Evolutionary conservation across 2,888 invertebrate genomes (phyloP), one percentile per base, ranked within the genome.

Genomic region (Autographa gamma): DNA sequence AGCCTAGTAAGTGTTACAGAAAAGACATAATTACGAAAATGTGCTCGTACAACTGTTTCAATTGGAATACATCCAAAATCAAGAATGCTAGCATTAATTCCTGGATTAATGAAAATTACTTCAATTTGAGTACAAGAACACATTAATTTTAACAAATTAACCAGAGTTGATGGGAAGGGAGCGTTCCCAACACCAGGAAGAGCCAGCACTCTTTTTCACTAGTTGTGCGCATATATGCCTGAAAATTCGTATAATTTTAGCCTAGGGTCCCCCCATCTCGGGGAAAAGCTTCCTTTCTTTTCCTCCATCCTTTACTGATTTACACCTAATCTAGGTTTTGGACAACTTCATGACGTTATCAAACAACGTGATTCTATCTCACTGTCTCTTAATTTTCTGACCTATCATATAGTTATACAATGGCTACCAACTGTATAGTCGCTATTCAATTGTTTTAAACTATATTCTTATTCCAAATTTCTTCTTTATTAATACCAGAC

Each of bases 11-110:
- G 87, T 91, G 86, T 87, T 88, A 90, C 83, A 90, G 90, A 91
- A 92, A 92, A 92, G 90, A 92, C 90, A 93, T 89, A 93, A 93
- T 93, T 91, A 92, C 89, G 89, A 92, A 94, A 94, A 93, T 86
- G 88, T 87, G 81, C 84, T 86, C 82, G 73, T 91, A 91, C 89
- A 90, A 91, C 89, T 91, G 91, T 92, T 92, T 91, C 89, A 85
- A 89, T 95, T 95, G 95, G 95, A 95, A 85, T 87, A 87, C 91
- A 85, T 95, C 95, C 95, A 95, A 94, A 91, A 86, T 87, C 86
- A 88, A 87, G 90, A 86, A 88, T 87, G 83, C 90, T 92, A 91
- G 90, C 91, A 92, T 90, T 93, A 90, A 91, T 91, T 90, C 88
- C 86, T 89, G 91, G 91, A 93, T 94, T 94, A 93, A 93, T 93